Evolutionary conservation across 2,888 invertebrate genomes (phyloP), one percentile per base, ranked within the genome.

Genomic region (Halocaridina rubra): DNA sequence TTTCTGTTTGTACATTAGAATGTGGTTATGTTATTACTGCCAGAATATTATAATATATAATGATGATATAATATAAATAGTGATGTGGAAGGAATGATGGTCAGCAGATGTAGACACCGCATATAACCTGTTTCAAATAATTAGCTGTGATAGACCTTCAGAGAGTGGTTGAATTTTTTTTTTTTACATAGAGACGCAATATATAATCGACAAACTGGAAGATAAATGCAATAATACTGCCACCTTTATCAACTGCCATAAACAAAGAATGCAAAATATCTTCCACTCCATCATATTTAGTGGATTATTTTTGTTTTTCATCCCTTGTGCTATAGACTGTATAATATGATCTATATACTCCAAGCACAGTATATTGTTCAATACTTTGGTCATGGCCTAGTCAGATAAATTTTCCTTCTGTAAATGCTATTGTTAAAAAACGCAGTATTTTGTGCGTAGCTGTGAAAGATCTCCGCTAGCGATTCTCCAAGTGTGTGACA

Each of bases 211-310:
- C n/a, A n/a, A n/a, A n/a, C n/a, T n/a, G n/a, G 33, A 67, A 53
- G 72, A 84, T 77, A n/a, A 82, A 82, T 77, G 82, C 82, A 84
- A 84, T 84, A 84, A 84, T 57, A 84, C 82, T 84, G 82, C 82
- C 82, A 84, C 46, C 71, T 84, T 69, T 69, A n/a, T n/a, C 78
- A 64, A 82, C 76, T 84, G 82, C 82, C 80, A 80, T 46, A 74
- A 74, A 24, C 19, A 22, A 67, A 33, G 33, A 30, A 39, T 10
- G 72, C 24, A 39, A 33, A 19, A 53, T 53, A 7, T 53, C 53
- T 53, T 53, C 53, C 53, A 53, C 53, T n/a, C n/a, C n/a, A n/a
- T n/a, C n/a, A 53, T 4, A n/a, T 53, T 53, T 53, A 53, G n/a
- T 53, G 53, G 53, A 53, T 53, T 10, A 16, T 19, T 19, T n/a